These are phyloP conservation scores for Chaetodon auriga DNA, from an alignment of 2,113 vertebrate genomes.

Conservation along the genomic window DNA sequence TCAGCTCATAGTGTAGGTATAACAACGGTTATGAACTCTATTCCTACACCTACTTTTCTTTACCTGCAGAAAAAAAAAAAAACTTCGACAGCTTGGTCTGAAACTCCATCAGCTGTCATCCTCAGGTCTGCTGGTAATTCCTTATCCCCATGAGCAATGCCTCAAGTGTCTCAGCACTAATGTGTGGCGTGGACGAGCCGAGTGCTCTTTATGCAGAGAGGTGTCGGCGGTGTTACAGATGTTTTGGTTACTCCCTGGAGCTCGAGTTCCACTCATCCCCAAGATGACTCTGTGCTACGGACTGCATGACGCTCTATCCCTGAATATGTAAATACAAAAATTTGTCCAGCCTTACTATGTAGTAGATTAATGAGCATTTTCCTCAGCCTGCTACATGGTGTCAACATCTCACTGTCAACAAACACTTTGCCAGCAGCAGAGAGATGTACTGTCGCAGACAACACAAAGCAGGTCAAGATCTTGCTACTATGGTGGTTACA, in stretches of 20 bases:
- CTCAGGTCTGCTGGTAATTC: constrained; percentile 24
- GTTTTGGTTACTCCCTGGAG: constrained; percentile 40
- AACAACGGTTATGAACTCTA: background rate
- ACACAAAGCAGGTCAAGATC: background rate
- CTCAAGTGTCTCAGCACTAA: constrained; percentile 15
- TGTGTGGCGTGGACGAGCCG: constrained; percentile 24
- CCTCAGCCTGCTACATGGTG: background rate
- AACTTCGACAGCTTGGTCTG: constrained; percentile 14
- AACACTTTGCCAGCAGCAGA: background rate
- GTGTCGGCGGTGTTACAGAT: constrained; percentile 36
- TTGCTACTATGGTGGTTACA: background rate
- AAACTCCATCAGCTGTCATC: constrained; percentile 32
- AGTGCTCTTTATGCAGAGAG: constrained; percentile 24
- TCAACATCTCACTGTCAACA: background rate
- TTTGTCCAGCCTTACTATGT: background rate
- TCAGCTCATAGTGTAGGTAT: background rate
- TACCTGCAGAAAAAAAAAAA: constrained; percentile 17
- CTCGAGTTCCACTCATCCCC: background rate
- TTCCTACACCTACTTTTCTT: background rate
- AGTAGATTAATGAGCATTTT: background rate
- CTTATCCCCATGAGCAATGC: constrained; percentile 19
- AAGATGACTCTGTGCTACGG: constrained; percentile 11
- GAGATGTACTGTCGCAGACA: background rate
- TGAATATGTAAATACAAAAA: background rate
- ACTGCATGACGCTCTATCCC: background rate